These are phyloP conservation scores for Gortyna flavago DNA, from an alignment of 2,888 invertebrate species.

Conservation along the genomic window DNA sequence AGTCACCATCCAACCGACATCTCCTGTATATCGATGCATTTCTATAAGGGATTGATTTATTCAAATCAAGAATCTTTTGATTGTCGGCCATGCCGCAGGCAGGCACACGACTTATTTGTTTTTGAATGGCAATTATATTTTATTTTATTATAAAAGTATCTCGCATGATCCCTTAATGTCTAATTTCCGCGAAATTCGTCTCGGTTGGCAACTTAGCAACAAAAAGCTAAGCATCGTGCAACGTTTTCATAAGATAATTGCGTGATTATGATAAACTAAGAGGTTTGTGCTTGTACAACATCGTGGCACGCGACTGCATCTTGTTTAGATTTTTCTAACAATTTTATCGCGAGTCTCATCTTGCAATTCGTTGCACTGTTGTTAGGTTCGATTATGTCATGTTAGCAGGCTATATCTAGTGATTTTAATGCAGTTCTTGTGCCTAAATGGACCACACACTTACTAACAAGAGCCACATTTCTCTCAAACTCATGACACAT, in stretches of 20 bases:
- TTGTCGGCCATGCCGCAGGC: constrained; percentile 85
- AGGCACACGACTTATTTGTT: constrained; percentile 86
- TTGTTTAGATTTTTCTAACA: constrained; percentile 45
- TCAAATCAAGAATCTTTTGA: constrained; percentile 88
- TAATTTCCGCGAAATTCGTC: constrained; percentile 87
- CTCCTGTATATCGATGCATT: constrained; percentile 86
- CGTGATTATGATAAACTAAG: constrained; percentile 72
- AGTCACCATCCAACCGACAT: constrained; percentile 39
- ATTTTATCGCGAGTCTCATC: constrained; percentile 36
- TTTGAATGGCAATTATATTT: constrained; percentile 90
- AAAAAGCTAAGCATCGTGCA: constrained; percentile 72
- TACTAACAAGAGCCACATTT: neutral
- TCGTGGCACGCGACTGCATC: constrained; percentile 56
- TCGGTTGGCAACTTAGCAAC: constrained; percentile 71
- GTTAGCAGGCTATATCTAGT: neutral
- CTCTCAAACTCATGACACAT: neutral
- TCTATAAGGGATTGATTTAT: constrained; percentile 89
- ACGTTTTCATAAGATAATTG: constrained; percentile 77
- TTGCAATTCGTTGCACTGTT: constrained; percentile 1
- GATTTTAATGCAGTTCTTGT: neutral
- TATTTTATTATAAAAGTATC: constrained; percentile 85
- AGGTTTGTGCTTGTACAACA: constrained; percentile 49
- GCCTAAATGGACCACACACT: neutral
- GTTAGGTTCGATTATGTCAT: constrained; percentile 7
- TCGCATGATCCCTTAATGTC: constrained; percentile 84